phyloP scores from a whole-genome alignment of 2,797 vertebrate genomes.

The Heteromormyrus szaboi region DNA sequence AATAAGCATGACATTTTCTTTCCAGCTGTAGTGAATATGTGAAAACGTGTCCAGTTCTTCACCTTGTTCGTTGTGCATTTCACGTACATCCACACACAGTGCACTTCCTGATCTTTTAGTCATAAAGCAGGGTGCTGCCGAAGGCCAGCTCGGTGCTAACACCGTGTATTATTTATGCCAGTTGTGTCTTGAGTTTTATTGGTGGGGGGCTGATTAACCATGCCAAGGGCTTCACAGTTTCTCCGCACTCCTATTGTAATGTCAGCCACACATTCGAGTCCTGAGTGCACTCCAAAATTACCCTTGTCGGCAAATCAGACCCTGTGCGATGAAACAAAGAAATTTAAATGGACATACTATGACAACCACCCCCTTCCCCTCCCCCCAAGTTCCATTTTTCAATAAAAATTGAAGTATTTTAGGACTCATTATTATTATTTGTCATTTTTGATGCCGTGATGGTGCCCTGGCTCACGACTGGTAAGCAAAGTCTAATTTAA shows the following conservation, averaged over 20 bases:
- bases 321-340: not conserved
- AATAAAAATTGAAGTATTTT: not conserved
- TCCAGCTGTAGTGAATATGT: not conserved
- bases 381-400: not conserved
- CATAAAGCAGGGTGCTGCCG: not conserved
- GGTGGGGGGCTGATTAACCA: constrained; percentile 20
- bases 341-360: not conserved
- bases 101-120: constrained; percentile 5
- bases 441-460: not conserved
- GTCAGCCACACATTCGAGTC: constrained; percentile 2
- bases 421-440: constrained; percentile 11
- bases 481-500: constrained; percentile 11
- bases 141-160: not conserved
- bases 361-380: too few species aligned
- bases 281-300: constrained; percentile 11
- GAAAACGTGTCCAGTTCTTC: not conserved
- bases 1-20: not conserved
- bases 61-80: not conserved
- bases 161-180: constrained; percentile 4
- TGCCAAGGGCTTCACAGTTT: constrained; percentile 2
- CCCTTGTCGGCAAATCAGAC: not conserved
- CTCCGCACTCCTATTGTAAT: constrained; percentile 8
- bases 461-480: not conserved
- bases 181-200: constrained; percentile 8
- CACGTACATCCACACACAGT: not conserved